Conservation (phyloP, 1,140 invertebrate genomes). For the Conus betulinus region DNA sequence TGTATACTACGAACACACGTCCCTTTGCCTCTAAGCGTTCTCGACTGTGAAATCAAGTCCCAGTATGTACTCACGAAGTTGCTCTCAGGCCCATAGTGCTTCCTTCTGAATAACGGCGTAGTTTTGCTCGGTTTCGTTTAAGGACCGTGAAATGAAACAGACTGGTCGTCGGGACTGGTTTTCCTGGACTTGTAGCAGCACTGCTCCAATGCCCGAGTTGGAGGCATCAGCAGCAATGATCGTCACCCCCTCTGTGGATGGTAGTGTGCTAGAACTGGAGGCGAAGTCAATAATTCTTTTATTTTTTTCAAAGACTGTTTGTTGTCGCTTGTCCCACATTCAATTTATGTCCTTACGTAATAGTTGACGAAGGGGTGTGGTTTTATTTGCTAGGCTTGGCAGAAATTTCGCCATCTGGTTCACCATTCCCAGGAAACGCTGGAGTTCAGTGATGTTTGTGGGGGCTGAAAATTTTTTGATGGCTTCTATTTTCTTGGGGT, state of each 20-base stretch:
- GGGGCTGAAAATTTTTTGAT: constrained; percentile 57
- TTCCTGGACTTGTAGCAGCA: constrained; percentile 38
- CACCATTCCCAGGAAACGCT: constrained; percentile 35
- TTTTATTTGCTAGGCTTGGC: too few species aligned
- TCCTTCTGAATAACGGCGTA: constrained; percentile 79
- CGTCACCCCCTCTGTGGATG: constrained; percentile 34
- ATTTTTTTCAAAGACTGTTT: constrained; percentile 34
- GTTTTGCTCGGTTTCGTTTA: constrained; percentile 70
- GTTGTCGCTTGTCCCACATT: constrained; percentile 36
- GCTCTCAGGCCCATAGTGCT: constrained; percentile 76
- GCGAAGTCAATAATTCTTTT: constrained; percentile 27
- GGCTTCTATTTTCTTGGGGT: constrained; percentile 65
- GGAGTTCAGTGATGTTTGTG: constrained; percentile 49
- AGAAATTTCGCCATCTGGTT: constrained; percentile 42
- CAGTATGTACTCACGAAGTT: constrained; percentile 77
- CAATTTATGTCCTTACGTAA: constrained; percentile 37
- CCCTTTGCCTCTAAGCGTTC: too few species aligned
- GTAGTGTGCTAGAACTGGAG: constrained; percentile 45
- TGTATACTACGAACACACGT: too few species aligned
- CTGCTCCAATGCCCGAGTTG: constrained; percentile 51
- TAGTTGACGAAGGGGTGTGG: constrained; percentile 41
- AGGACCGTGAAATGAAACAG: constrained; percentile 48
- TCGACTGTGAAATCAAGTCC: constrained; percentile 64
- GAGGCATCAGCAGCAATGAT: constrained; percentile 49
- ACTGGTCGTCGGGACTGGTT: constrained; percentile 40